phyloP scores from a whole-genome alignment of 2,113 vertebrate species.

The Cnemophilus loriae region DNA sequence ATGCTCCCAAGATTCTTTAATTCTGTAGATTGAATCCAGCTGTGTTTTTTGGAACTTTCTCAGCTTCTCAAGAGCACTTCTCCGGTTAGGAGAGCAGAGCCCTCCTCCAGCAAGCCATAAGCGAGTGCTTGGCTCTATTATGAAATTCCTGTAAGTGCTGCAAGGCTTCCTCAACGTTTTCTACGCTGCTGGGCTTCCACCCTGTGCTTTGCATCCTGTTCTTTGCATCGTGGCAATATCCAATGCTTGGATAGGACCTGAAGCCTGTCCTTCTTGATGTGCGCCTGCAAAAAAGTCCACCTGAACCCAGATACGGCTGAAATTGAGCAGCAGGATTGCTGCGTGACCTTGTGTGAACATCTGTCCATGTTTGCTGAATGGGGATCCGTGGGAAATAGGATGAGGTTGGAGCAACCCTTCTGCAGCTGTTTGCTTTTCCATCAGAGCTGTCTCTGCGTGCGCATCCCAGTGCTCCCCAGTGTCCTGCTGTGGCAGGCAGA shows the following conservation, averaged over 20 bases:
- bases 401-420: not conserved
- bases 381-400: not conserved
- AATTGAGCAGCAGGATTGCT: not conserved
- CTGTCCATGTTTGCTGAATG: not conserved
- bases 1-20: not conserved
- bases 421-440: not conserved
- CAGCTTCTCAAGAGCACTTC: not conserved
- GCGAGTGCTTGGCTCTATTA: not conserved
- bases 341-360: not conserved
- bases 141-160: not conserved
- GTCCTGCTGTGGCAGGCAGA: not conserved
- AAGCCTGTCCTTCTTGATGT: not conserved
- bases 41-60: not conserved
- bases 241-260: not conserved
- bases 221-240: not conserved
- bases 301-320: not conserved
- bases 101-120: not conserved
- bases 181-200: not conserved
- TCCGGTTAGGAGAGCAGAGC: not conserved
- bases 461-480: not conserved
- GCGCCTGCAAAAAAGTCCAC: not conserved
- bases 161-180: not conserved
- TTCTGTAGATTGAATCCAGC: not conserved
- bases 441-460: rapidly evolving
- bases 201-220: not conserved